Conservation (phyloP, 2,113 vertebrate genomes). For the Capreolus pygargus region DNA sequence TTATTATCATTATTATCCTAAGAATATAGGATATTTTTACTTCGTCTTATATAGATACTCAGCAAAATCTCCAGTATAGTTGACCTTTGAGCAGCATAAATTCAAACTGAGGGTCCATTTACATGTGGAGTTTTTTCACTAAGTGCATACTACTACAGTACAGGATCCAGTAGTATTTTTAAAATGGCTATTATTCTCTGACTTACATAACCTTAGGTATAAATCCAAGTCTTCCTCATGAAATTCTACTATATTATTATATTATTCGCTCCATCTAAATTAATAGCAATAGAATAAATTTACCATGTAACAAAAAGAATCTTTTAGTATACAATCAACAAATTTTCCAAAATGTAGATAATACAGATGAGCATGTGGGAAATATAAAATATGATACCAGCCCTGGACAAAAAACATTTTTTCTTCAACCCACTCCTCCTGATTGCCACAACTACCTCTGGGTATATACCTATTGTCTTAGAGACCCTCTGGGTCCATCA, state of each 20-base stretch:
- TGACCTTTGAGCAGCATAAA: neutral
- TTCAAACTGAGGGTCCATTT: neutral
- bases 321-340: neutral
- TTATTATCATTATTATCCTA: neutral
- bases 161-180: neutral
- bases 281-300: neutral
- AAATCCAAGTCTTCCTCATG: neutral
- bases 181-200: neutral
- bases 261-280: neutral
- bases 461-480: neutral
- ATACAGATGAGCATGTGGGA: neutral
- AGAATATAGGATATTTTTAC: neutral
- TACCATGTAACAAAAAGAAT: neutral
- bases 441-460: neutral
- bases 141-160: neutral
- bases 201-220: neutral
- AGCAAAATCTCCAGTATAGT: neutral
- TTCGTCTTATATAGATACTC: neutral
- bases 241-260: neutral
- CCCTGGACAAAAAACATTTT: neutral
- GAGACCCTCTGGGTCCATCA: neutral
- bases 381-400: neutral
- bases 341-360: neutral
- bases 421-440: neutral
- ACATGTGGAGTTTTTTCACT: neutral